Base-by-base conservation (phyloP, 2,888 invertebrate species). In the Leucophenga montana region DNA sequence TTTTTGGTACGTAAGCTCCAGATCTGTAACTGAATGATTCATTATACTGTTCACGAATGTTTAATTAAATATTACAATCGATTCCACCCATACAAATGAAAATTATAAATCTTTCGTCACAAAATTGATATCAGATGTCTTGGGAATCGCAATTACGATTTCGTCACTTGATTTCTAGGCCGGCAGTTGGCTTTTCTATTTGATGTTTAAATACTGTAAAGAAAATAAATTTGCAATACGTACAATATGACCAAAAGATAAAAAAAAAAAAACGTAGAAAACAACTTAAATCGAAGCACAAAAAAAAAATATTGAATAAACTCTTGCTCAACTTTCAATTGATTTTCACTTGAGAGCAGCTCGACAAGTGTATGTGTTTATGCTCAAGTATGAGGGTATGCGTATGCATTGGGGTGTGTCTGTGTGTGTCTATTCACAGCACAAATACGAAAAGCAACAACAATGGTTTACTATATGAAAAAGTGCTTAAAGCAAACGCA, bases 301-400 rank as follows among this genome's bases (percentile, higher is more conserved):
- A 27, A 27, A 27, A 27, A 27, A 27, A 27, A 48, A 48, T 13
- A 48, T 13, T n/a, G 13, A 48, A 48, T n/a, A 16, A n/a, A n/a
- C 14, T n/a, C 62, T 68, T 33, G 31, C 54, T 33, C 56, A 14
- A 48, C 62, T 66, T 48, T 48, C 66, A 71, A 73, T 74, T 74
- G 73, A 73, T 73, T 73, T 73, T 39, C 74, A 73, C 74, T 57
- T 56, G 67, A 73, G 73, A 67, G 71, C 61, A 13, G 13, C 16
- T 48, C 14, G 13, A 48, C 4, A 27, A 3, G 4, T 27, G 27
- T 4, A 27, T 27, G 27, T 27, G 27, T 27, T 27, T 3, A 4
- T 27, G 4, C 3, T 27, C 27, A 27, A 48, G 48, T 48, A n/a
- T n/a, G n/a, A n/a, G 48, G 5, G 9, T 9, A 1, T 48, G 48